Evolutionary conservation across 64 coral and sea anemone species (phyloP).

Genomic region (Montipora cactus): DNA sequence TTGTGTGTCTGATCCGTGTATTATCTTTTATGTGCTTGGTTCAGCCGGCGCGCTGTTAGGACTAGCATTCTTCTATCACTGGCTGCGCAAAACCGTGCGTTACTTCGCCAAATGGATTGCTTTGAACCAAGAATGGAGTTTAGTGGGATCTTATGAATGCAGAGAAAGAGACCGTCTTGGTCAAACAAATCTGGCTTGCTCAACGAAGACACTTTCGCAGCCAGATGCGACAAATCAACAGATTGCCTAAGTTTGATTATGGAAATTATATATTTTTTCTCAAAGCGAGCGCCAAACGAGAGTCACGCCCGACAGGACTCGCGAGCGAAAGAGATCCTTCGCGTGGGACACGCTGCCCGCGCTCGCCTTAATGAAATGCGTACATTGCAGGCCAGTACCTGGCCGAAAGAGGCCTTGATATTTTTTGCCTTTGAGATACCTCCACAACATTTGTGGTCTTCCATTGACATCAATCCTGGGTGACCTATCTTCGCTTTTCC

Average conservation of each 20-base stretch:
- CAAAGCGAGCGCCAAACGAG: too few relatives aligned
- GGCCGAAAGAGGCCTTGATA: too few relatives aligned
- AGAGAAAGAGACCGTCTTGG: constrained; percentile 34
- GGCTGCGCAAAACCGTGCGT: too few relatives aligned
- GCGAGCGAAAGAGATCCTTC: not conserved
- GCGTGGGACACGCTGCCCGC: not conserved
- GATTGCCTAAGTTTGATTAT: not conserved
- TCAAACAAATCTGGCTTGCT: constrained; percentile 64
- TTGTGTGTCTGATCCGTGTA: too few relatives aligned
- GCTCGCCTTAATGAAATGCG: too few relatives aligned
- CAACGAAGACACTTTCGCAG: constrained; percentile 23
- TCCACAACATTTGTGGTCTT: not conserved
- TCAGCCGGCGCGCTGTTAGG: too few relatives aligned
- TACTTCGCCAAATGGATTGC: constrained; percentile 68
- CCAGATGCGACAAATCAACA: not conserved
- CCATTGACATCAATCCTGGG: too few relatives aligned
- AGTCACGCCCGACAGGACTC: too few relatives aligned
- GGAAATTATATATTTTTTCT: not conserved
- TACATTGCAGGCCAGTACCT: too few relatives aligned
- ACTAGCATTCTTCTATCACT: too few relatives aligned
- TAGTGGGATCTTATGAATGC: constrained; percentile 65
- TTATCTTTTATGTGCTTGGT: too few relatives aligned
- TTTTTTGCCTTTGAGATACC: not conserved
- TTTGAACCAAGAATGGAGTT: constrained; percentile 92
- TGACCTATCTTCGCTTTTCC: too few relatives aligned